Conservation (phyloP, 1,140 invertebrate genomes). For the Brachionus koreanus region DNA sequence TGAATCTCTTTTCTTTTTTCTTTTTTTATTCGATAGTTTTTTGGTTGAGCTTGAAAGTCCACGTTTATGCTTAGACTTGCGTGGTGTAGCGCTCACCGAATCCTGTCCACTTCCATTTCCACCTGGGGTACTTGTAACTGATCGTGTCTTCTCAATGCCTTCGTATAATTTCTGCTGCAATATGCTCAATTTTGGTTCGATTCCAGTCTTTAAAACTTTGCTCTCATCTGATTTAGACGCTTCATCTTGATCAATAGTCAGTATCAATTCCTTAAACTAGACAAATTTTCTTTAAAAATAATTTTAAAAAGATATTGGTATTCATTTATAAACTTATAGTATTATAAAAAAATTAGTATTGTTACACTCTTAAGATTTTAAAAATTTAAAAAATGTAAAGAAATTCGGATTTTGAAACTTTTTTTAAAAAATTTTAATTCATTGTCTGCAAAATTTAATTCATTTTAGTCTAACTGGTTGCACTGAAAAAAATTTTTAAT, state of each 20-base stretch:
- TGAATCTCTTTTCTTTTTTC: conserved; percentile 22
- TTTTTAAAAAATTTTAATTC: too few relatives aligned
- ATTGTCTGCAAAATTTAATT: too few relatives aligned
- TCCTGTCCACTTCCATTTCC: background rate
- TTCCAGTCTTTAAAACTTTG: background rate
- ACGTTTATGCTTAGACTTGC: background rate
- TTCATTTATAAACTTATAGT: too few relatives aligned
- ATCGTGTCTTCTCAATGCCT: conserved; percentile 21
- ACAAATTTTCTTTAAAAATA: background rate
- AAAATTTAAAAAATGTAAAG: too few relatives aligned
- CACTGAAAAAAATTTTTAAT: too few relatives aligned
- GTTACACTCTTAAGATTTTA: too few relatives aligned
- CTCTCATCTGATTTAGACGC: background rate
- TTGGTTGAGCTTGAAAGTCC: background rate
- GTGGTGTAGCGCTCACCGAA: conserved; percentile 4
- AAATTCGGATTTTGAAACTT: too few relatives aligned
- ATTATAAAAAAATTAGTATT: too few relatives aligned
- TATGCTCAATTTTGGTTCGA: background rate
- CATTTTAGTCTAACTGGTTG: too few relatives aligned
- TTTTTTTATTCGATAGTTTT: conserved; percentile 3
- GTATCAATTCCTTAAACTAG: conserved; percentile 29
- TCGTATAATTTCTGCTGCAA: conserved; percentile 26
- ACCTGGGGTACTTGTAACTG: background rate
- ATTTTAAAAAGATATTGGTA: background rate
- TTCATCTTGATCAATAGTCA: conserved; percentile 35